phyloP scores from a whole-genome alignment of 2,888 invertebrate genomes.

The Entomobrya proxima region DNA sequence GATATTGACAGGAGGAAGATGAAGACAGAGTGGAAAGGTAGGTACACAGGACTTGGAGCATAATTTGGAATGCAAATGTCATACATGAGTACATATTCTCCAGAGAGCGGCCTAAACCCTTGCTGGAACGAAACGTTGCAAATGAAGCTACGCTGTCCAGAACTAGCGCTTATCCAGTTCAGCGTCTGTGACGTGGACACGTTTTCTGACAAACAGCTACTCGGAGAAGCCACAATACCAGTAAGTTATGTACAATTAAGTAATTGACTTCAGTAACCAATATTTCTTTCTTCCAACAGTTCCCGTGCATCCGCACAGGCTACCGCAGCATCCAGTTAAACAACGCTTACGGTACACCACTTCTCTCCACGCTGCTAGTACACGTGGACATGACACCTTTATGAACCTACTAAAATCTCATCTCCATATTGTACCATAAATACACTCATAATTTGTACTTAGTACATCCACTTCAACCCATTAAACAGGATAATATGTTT shows the following conservation, averaged over 20 bases:
- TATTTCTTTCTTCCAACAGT: not conserved
- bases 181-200: conserved; percentile 96
- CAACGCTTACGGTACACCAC: conserved; percentile 36
- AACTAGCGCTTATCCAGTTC: conserved; percentile 90
- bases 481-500: too few species aligned
- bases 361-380: conserved; percentile 31
- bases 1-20: conserved; percentile 89
- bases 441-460: not conserved
- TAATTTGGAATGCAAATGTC: too few species aligned
- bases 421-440: not conserved
- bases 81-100: not conserved
- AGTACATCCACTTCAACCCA: too few species aligned
- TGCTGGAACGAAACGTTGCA: conserved; percentile 92
- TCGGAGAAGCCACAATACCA: conserved; percentile 96
- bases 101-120: conserved; percentile 94
- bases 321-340: conserved; percentile 27
- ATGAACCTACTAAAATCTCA: not conserved
- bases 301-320: conserved; percentile 20
- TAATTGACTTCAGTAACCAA: too few species aligned
- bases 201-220: conserved; percentile 96
- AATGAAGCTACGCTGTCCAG: conserved; percentile 88
- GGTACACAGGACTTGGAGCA: too few species aligned
- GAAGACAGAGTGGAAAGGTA: conserved; percentile 80
- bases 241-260: conserved; percentile 78
- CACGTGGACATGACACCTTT: not conserved